phyloP scores from a whole-genome alignment of 1,140 invertebrate genomes.

The Pentalonia nigronervosa region DNA sequence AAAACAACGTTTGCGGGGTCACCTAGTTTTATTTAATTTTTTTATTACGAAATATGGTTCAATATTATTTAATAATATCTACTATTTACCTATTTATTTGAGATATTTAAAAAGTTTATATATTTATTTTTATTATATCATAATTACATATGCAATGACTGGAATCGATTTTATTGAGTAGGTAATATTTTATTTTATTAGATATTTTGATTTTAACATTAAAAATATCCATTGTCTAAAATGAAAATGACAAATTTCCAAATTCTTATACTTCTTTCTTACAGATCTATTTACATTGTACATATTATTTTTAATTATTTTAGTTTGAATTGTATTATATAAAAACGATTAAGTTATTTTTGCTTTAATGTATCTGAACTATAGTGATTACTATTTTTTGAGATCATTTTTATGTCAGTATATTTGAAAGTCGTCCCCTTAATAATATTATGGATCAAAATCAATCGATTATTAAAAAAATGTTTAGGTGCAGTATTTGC shows the following conservation, averaged over 20 bases:
- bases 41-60: no score
- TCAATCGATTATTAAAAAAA: neutral
- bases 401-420: neutral
- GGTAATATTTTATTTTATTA: neutral
- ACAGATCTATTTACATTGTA: neutral
- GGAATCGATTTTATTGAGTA: neutral
- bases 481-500: neutral
- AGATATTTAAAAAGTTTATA: neutral
- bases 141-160: neutral
- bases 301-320: neutral
- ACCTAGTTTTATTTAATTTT: no score
- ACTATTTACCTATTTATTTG: neutral
- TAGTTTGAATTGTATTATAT: no score
- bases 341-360: no score
- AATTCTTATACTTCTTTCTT: neutral
- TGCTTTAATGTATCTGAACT: neutral
- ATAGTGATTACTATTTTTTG: neutral
- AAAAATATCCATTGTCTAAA: neutral
- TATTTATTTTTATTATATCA: neutral
- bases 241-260: neutral
- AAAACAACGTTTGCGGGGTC: no score
- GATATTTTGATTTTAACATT: no score
- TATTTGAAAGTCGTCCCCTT: neutral
- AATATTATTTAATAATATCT: no score
- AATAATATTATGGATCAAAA: neutral